Percentiles rank a stretch among this genome's conserved stretches.
These are phyloP conservation scores for Drosophila guanche DNA, from an alignment of 1,140 invertebrate genomes.

Conservation along the genomic window DNA sequence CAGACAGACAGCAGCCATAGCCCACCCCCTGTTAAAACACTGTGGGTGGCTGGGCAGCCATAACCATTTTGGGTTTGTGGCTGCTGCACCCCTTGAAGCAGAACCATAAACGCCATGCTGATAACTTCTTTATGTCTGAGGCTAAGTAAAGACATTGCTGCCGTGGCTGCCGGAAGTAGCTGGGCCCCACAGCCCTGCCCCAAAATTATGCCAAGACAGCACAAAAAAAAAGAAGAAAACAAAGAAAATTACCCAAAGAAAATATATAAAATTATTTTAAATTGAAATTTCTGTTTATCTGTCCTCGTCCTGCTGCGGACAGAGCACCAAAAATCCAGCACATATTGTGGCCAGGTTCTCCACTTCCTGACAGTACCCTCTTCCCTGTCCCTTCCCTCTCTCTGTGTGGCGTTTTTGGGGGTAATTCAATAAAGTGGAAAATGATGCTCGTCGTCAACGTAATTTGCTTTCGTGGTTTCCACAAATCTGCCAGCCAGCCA, in stretches of 20 bases:
- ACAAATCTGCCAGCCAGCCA: conserved; percentile 59
- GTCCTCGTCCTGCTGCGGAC: conserved; percentile 36
- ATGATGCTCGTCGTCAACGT: conserved; percentile 76
- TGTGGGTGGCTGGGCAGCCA: too few species aligned
- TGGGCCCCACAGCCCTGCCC: conserved; percentile 6
- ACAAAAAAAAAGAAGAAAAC: conserved; percentile 35
- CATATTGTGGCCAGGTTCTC: conserved; percentile 51
- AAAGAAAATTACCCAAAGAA: conserved; percentile 36
- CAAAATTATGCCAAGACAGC: conserved; percentile 60
- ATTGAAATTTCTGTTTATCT: conserved; percentile 82
- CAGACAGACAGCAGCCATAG: conserved; percentile 1
- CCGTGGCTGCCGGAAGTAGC: conserved; percentile 13
- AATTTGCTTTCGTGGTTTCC: conserved; percentile 79
- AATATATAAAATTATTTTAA: conserved; percentile 72
- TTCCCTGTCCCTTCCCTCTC: background rate
- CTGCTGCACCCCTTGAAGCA: conserved; percentile 16
- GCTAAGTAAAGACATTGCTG: conserved; percentile 57
- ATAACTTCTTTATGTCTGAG: conserved; percentile 74
- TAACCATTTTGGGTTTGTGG: background rate
- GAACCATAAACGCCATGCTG: conserved; percentile 67
- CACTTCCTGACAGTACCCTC: too few species aligned
- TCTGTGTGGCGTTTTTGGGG: conserved; percentile 37
- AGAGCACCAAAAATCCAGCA: conserved; percentile 33
- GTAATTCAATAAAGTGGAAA: conserved; percentile 82
- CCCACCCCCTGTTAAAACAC: too few species aligned